Base-by-base conservation (phyloP, 2,888 invertebrate genomes). In the Priocnemis perturbator region DNA sequence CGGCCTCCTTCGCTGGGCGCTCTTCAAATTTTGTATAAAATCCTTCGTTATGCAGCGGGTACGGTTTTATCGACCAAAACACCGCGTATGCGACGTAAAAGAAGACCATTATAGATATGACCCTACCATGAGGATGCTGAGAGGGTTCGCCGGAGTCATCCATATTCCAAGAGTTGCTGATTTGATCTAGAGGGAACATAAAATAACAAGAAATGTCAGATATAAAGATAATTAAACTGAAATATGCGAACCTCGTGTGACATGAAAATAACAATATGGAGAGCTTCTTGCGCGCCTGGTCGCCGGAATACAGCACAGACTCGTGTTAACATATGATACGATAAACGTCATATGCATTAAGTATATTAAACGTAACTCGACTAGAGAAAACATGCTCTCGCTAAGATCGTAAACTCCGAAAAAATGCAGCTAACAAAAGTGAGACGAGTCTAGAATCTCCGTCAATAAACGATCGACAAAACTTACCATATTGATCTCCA, bases 401-500 rank as follows among this genome's bases (percentile, higher is more conserved):
- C 37, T 37, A 37, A 37, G 11, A 9, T 37, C 37, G 37, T 37
- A 37, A 37, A 37, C 37, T 37, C 37, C 11, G 7, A 37, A 11
- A 26, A 11, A 37, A 37, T 37, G 37, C 37, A 37, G 2, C 37
- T 37, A 37, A 37, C 37, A 37, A 37, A 37, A 26, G 26, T 26
- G 26, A 26, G 26, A 2, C 26, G 2, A 26, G 26, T 26, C 2
- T 26, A 3, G 5, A 26, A 26, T 26, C 26, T 26, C 5, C 26
- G 5, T 26, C 26, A 26, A 26, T 26, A 37, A 37, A 37, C 37
- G 11, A 37, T 37, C 7, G 37, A 50, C n/a, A 17, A 21, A 44
- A 81, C 86, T 77, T 86, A 90, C 90, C 90, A 84, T 93, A 93
- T 82, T 93, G 92, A 84, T 93, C 93, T 73, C 92, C 90, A 68